Percentiles rank a stretch among this genome's conserved stretches.
Evolutionary conservation across 2,113 vertebrate species (phyloP).

Genomic region (Tupaia tana): DNA sequence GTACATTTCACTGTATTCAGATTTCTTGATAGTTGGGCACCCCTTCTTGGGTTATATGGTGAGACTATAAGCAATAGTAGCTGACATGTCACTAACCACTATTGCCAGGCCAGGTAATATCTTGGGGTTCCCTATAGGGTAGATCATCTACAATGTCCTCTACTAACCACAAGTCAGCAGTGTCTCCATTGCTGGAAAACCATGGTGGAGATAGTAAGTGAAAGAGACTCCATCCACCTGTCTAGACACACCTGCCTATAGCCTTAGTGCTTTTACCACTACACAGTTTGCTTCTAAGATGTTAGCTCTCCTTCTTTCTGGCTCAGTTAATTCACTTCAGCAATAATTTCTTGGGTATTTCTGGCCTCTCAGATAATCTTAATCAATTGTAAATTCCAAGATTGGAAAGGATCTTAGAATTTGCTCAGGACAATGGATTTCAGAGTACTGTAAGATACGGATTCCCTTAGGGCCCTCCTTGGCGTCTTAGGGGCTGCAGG

Average conservation of each 20-base stretch:
- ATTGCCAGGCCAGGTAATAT: neutral
- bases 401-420: slow-evolving; percentile 20
- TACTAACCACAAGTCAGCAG: neutral
- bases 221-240: neutral
- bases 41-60: neutral
- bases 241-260: slow-evolving; percentile 15
- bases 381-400: slow-evolving; percentile 40
- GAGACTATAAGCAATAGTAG: neutral
- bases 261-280: neutral
- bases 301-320: neutral
- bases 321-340: slow-evolving; percentile 28
- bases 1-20: neutral
- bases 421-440: neutral
- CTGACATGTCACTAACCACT: slow-evolving; percentile 18
- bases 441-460: neutral
- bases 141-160: neutral
- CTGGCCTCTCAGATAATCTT: neutral
- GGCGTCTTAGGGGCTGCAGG: neutral
- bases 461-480: neutral
- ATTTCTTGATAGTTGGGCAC: neutral
- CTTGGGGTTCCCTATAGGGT: neutral
- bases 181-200: neutral
- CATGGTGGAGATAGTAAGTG: neutral
- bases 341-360: neutral
- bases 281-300: neutral